Percentiles rank a stretch among this genome's conserved stretches.
phyloP scores from a whole-genome alignment of 2,888 invertebrate species.

The Brenthis daphne region DNA sequence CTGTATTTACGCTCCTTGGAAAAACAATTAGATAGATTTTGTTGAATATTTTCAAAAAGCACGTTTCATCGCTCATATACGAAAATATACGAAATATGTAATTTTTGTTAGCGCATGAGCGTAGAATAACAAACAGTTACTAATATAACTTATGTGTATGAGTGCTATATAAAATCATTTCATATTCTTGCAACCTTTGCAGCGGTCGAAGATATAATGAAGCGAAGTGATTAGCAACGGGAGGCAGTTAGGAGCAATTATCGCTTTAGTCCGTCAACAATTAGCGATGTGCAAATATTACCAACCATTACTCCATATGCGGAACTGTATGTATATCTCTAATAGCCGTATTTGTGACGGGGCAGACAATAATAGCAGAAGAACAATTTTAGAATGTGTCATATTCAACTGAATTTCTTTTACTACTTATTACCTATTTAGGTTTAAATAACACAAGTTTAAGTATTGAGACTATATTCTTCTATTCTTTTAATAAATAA shows the following conservation, averaged over 20 bases:
- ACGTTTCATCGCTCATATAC: no score
- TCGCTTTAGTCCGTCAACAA: slow-evolving; percentile 55
- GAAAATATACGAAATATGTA: no score
- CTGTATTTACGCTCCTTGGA: no score
- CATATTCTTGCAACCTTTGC: slow-evolving; percentile 23
- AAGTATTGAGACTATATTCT: no score
- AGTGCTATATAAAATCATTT: slow-evolving; percentile 18
- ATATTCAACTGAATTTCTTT: no score
- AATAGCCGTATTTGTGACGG: slow-evolving; percentile 43
- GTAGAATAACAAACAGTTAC: background rate
- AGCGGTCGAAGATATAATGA: slow-evolving; percentile 34
- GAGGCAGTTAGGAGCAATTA: slow-evolving; percentile 60
- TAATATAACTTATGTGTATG: background rate
- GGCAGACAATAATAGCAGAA: background rate
- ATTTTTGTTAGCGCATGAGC: no score
- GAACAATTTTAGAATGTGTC: background rate
- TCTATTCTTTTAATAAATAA: no score
- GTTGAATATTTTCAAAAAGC: no score
- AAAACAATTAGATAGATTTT: no score
- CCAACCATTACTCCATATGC: slow-evolving; percentile 45
- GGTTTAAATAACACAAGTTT: no score
- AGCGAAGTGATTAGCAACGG: slow-evolving; percentile 61
- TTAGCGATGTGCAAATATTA: slow-evolving; percentile 50
- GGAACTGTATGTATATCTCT: slow-evolving; percentile 54
- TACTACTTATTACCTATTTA: no score